phyloP scores from a whole-genome alignment of 2,797 vertebrate genomes.

The Mus minutoides region DNA sequence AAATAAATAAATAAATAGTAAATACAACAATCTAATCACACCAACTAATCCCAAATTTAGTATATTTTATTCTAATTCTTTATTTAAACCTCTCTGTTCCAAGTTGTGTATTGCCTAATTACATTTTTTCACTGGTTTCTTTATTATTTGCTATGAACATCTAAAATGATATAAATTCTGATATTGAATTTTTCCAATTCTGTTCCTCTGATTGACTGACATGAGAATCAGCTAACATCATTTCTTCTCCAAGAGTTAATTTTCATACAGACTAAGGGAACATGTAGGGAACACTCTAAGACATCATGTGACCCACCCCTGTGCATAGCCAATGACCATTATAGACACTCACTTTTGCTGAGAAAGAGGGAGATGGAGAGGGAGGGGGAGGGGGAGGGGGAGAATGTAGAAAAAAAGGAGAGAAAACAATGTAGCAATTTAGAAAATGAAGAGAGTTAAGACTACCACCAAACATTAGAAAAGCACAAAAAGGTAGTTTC shows the following conservation, averaged over 20 bases:
- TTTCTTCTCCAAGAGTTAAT: background rate
- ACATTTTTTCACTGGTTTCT: background rate
- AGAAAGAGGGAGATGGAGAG: background rate
- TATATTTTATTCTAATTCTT: background rate
- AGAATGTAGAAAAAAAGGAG: background rate
- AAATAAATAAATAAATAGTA: background rate
- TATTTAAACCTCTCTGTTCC: background rate
- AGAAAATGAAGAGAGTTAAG: background rate
- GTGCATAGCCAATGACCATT: background rate
- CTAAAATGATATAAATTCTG: background rate
- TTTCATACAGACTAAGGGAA: fast-evolving
- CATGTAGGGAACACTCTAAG: no score
- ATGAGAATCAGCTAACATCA: background rate
- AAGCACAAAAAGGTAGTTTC: background rate
- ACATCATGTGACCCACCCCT: no score
- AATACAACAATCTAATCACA: background rate
- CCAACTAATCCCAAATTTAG: background rate
- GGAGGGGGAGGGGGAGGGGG: no score
- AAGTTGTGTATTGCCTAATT: background rate
- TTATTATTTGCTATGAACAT: background rate
- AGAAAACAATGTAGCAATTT: background rate
- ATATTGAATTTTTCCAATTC: background rate
- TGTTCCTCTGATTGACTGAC: background rate
- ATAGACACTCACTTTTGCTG: background rate
- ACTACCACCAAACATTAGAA: background rate